Evolutionary conservation across 2,797 vertebrate species (phyloP), one percentile per base, ranked within the genome.

Genomic region (Crenichthys baileyi): DNA sequence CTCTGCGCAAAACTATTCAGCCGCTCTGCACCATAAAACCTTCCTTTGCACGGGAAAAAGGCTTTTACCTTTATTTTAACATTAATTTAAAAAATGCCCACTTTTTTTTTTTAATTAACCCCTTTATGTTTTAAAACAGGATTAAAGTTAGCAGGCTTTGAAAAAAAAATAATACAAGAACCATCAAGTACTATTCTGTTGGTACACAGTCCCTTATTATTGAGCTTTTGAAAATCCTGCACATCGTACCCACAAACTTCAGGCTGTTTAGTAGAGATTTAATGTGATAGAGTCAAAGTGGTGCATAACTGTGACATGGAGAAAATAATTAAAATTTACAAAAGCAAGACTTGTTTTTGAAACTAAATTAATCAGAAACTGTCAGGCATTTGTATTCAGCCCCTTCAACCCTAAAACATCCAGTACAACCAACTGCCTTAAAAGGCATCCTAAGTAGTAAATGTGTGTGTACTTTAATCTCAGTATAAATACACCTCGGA

Each of bases 1-100:
- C 86, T 82, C 51, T 53, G 51, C 18, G 22, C 20, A 18, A 82
- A 79, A 90, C 88, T 77, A 85, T 89, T 63, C 80, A 80, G 78
- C 60, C 68, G 81, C 73, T 74, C 86, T 76, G 74, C 76, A 79
- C 73, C 68, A 36, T 60, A 75, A 75, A 81, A 80, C 79, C 74
- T 68, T 15, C 67, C 67, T 67, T 60, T 79, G 67, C 79, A 85
- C 85, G 89, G 53, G 24, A 61, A 76, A 81, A 75, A 41, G 76
- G 56, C 55, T 70, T 24, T 63, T 24, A 22, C 3, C 20, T 75
- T 61, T 12, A 39, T 20, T 29, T 68, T n/a, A 26, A 26, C 5
- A 18, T 58, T 22, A n/a, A 39, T 11, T 58, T 39, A 1, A 55
- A 1, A 55, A 31, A 55, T 56, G 6, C 24, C 13, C 24, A 16